Evolutionary conservation across 1,140 invertebrate species (phyloP).

Genomic region (Bombus polaris): DNA sequence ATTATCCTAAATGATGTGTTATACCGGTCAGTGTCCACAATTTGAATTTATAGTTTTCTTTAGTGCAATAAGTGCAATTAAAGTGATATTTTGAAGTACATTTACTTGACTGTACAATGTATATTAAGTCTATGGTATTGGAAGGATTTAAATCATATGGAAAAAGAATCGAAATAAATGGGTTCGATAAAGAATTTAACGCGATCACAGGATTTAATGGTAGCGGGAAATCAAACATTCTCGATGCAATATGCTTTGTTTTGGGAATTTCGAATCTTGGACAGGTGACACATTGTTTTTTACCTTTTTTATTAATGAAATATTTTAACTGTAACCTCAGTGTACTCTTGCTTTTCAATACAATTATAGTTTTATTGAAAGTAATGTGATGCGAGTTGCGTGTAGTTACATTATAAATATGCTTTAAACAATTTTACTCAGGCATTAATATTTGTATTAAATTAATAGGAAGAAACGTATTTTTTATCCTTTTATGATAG

Average conservation of each 20-base stretch:
- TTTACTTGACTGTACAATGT: slow-evolving; percentile 85
- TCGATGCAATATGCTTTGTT: slow-evolving; percentile 99
- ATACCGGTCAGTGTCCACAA: neutral
- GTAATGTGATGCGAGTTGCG: neutral
- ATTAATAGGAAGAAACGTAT: neutral
- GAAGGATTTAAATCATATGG: slow-evolving; percentile 99
- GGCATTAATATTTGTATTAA: slow-evolving; percentile 4
- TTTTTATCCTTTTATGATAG: slow-evolving; percentile 80
- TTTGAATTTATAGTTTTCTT: slow-evolving; percentile 32
- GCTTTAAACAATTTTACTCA: neutral
- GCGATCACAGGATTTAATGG: slow-evolving; percentile 99
- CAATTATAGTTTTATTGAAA: neutral
- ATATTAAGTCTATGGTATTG: slow-evolving; percentile 96
- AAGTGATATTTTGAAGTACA: neutral
- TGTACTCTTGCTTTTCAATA: neutral
- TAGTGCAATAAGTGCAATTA: neutral
- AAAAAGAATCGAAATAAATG: slow-evolving; percentile 94
- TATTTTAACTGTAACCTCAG: neutral
- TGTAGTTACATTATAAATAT: neutral
- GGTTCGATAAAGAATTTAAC: slow-evolving; percentile 98
- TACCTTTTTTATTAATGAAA: neutral
- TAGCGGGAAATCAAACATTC: slow-evolving; percentile 99
- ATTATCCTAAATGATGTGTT: neutral
- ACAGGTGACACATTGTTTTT: slow-evolving; percentile 86
- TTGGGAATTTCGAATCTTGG: slow-evolving; percentile 97